Evolutionary conservation across 2,797 vertebrate species (phyloP).

Genomic region (Gymnodraco acuticeps): DNA sequence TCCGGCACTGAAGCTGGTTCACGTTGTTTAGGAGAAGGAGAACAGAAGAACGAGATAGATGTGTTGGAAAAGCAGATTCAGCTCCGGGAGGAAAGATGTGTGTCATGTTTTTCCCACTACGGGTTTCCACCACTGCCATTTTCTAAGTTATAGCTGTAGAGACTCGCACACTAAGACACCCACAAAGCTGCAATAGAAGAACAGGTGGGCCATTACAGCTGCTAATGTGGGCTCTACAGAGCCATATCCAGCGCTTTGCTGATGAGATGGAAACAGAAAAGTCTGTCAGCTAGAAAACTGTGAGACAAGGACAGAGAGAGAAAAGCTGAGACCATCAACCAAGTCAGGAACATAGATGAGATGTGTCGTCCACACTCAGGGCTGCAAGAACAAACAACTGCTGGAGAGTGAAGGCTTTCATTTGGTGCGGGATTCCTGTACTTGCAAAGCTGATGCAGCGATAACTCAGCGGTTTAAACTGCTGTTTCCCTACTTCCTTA

Average conservation of each 20-base stretch:
- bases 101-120: slow-evolving; percentile 5
- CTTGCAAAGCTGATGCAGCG: slow-evolving; percentile 11
- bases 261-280: slow-evolving; percentile 36
- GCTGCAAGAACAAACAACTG: slow-evolving; percentile 6
- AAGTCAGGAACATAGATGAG: slow-evolving; percentile 8
- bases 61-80: slow-evolving; percentile 23
- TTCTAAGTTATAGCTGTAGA: slow-evolving; percentile 17
- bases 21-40: neutral
- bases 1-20: neutral
- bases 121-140: slow-evolving; percentile 6
- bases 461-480: slow-evolving; percentile 11
- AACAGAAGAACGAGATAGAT: neutral
- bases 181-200: slow-evolving; percentile 23
- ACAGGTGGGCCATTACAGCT: slow-evolving; percentile 51
- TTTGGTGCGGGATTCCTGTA: slow-evolving; percentile 17
- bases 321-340: slow-evolving; percentile 14
- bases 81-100: slow-evolving; percentile 18
- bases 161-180: slow-evolving; percentile 8
- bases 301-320: neutral
- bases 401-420: slow-evolving; percentile 18
- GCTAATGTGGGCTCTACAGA: slow-evolving; percentile 19
- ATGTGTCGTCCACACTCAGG: neutral
- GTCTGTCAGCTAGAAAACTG: slow-evolving; percentile 22
- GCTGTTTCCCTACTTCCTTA: neutral
- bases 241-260: slow-evolving; percentile 14